Conservation (phyloP, 2,113 vertebrate species). For the Anoura caudifer region DNA sequence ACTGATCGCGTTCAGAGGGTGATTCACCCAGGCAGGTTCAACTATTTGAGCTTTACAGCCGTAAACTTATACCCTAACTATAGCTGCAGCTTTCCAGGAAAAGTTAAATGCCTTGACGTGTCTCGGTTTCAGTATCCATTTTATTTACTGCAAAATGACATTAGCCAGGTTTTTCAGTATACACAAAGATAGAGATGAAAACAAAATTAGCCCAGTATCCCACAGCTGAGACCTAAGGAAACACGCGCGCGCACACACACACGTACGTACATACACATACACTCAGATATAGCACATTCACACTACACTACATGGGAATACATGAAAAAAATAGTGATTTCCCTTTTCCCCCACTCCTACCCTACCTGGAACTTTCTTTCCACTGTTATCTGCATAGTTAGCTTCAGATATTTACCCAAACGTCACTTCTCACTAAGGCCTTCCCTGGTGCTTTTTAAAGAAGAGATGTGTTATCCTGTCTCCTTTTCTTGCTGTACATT, state of each 20-base stretch:
- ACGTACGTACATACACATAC: background rate
- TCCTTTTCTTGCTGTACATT: background rate
- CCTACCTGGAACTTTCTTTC: background rate
- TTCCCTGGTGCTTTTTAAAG: background rate
- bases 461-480: background rate
- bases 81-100: background rate
- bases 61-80: background rate
- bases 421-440: background rate
- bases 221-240: background rate
- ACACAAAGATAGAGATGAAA: background rate
- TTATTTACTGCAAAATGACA: background rate
- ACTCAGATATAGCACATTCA: background rate
- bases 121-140: background rate
- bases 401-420: constrained; percentile 24
- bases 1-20: background rate
- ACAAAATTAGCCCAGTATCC: background rate
- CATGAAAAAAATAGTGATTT: background rate
- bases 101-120: background rate
- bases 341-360: background rate
- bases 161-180: background rate
- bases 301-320: background rate
- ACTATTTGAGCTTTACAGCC: background rate
- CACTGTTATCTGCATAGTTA: background rate
- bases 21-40: background rate
- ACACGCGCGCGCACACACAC: background rate